Conservation (phyloP, 64 coral and sea anemone species). For the Stichodactyla mertensii region DNA sequence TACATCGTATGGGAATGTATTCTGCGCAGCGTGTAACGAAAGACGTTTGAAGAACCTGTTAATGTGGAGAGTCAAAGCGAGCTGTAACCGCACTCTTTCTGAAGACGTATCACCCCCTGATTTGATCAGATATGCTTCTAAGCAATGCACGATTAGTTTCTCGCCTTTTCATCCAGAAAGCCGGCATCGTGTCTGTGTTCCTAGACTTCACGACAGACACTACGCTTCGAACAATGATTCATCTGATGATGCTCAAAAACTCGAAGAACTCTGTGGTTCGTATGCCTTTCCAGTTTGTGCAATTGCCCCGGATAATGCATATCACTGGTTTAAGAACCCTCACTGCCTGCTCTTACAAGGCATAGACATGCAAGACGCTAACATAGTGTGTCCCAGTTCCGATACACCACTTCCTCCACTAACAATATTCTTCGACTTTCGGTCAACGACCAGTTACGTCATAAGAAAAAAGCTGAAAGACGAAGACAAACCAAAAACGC, state of each 20-base stretch:
- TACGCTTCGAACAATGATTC: background rate
- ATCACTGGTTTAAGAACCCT: slow-evolving; percentile 17
- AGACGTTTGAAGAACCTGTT: background rate
- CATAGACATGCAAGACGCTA: background rate
- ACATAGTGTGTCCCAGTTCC: background rate
- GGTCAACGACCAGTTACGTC: slow-evolving; percentile 9
- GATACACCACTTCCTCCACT: slow-evolving; percentile 16
- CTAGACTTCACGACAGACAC: background rate
- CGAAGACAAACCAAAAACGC: background rate
- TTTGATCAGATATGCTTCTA: background rate
- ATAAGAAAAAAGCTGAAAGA: background rate
- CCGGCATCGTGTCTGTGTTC: slow-evolving; percentile 4
- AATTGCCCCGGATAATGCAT: background rate
- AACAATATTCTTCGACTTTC: slow-evolving; percentile 19
- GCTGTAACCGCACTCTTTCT: background rate
- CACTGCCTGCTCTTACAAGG: slow-evolving; percentile 15
- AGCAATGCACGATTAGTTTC: background rate
- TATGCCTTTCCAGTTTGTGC: slow-evolving; percentile 23
- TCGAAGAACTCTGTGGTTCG: background rate
- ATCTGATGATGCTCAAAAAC: background rate
- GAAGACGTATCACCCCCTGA: background rate
- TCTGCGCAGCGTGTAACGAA: slow-evolving; percentile 3
- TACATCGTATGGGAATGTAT: slow-evolving; percentile 14
- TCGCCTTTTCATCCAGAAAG: background rate
- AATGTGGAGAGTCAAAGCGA: background rate